A percentile compares a stretch with the other conserved stretches of the same genome.
Conservation (phyloP, 2,113 vertebrate genomes). For the cat (Felis catus) region DNA sequence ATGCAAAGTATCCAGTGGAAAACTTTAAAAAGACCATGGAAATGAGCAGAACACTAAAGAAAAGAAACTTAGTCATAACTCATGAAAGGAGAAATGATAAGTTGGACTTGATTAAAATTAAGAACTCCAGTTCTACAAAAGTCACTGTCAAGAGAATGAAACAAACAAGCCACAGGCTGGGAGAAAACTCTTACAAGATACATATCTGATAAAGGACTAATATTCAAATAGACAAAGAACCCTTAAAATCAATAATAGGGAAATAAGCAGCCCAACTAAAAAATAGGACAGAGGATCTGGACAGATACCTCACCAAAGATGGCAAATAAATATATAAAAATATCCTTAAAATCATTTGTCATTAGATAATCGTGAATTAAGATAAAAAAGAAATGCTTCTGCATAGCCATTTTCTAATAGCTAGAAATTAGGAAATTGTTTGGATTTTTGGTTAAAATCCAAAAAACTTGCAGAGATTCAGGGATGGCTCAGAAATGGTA, state of each 20-base stretch:
- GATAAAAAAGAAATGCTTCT: neutral
- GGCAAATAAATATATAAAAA: neutral
- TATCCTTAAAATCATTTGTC: neutral
- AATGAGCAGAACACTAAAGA: neutral
- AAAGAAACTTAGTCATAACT: neutral
- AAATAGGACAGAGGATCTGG: neutral
- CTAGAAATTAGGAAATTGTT: too few relatives aligned
- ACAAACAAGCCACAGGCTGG: neutral
- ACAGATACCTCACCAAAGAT: neutral
- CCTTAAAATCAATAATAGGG: neutral
- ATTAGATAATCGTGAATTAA: neutral
- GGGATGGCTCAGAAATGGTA: neutral
- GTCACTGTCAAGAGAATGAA: neutral
- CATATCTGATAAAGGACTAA: neutral
- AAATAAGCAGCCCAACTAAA: neutral
- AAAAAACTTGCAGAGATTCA: neutral
- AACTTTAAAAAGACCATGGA: neutral
- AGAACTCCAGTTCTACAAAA: neutral
- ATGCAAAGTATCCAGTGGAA: neutral
- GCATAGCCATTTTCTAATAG: neutral
- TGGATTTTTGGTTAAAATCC: neutral
- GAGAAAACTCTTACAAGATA: neutral
- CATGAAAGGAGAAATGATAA: neutral
- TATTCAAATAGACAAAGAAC: neutral
- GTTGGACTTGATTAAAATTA: neutral